Percentiles rank a stretch among this genome's conserved stretches.
Conservation (phyloP, 2,797 vertebrate species). For the Sarcophilus harrisii region DNA sequence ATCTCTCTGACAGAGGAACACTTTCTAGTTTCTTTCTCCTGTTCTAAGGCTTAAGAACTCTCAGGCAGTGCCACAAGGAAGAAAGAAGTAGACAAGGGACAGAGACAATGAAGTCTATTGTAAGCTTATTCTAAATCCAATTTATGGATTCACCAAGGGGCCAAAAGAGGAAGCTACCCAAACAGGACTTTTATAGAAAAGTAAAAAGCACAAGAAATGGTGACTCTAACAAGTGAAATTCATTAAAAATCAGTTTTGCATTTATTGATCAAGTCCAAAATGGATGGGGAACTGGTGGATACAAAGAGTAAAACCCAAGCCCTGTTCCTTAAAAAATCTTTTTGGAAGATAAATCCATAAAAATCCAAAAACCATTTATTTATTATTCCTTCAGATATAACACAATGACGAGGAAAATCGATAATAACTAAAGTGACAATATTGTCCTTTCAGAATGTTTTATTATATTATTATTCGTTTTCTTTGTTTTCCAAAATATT, state of each 20-base stretch:
- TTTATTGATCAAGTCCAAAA: not conserved
- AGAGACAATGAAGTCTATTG: not conserved
- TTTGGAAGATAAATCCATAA: not conserved
- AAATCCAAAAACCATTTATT: not conserved
- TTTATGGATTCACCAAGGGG: not conserved
- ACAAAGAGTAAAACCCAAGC: not conserved
- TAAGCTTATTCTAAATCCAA: not conserved
- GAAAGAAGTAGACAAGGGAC: not conserved
- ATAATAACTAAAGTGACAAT: not conserved
- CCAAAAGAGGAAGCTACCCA: not conserved
- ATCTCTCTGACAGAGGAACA: not conserved
- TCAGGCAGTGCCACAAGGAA: not conserved
- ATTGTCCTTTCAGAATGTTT: not conserved
- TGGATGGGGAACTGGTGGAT: not conserved
- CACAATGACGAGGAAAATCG: not conserved
- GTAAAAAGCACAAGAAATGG: not conserved
- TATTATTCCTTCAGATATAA: not conserved
- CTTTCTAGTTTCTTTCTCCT: not conserved
- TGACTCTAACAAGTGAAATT: not conserved
- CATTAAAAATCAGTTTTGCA: not conserved
- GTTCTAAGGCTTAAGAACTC: not conserved
- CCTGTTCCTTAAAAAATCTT: not conserved
- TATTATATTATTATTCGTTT: not conserved
- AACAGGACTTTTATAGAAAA: not conserved
- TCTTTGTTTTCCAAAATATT: not conserved